Percentiles rank a stretch among this genome's conserved stretches.
These are phyloP conservation scores for Coptodon rendalli DNA, from an alignment of 2,113 vertebrate genomes.

Conservation along the genomic window DNA sequence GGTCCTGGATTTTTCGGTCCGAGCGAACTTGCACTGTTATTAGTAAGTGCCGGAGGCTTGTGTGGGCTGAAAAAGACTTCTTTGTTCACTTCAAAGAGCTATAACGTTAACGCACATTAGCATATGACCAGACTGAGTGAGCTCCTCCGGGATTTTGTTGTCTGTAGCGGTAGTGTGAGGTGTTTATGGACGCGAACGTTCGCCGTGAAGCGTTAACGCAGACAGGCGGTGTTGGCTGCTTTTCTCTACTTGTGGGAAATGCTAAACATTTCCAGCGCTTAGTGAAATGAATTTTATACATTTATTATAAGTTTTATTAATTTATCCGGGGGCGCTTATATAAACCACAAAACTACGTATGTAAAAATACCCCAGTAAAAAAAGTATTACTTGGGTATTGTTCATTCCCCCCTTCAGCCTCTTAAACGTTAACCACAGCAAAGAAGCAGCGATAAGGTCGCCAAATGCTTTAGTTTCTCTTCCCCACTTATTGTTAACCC, in stretches of 20 bases:
- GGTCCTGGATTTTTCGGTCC: slow-evolving; percentile 46
- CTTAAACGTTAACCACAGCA: background rate
- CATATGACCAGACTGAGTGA: slow-evolving; percentile 16
- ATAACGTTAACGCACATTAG: slow-evolving; percentile 42
- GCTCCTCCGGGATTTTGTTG: background rate
- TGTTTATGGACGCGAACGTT: background rate
- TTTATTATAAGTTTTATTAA: background rate
- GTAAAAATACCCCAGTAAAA: background rate
- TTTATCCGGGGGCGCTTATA: rapidly evolving
- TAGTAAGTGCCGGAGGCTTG: background rate
- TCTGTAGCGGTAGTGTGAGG: background rate
- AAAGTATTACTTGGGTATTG: background rate
- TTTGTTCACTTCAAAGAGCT: slow-evolving; percentile 67
- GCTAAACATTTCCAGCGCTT: background rate
- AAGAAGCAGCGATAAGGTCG: background rate
- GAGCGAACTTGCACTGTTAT: background rate
- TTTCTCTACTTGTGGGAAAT: background rate
- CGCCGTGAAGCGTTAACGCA: background rate
- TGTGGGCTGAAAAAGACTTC: slow-evolving; percentile 54
- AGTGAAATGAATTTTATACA: background rate
- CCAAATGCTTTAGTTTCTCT: background rate
- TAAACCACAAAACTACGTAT: background rate
- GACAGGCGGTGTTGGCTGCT: background rate
- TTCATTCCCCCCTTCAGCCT: background rate
- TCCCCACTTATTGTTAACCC: no score